Base-by-base conservation (phyloP, 1,140 invertebrate genomes). In the Adoxophyes honmai region DNA sequence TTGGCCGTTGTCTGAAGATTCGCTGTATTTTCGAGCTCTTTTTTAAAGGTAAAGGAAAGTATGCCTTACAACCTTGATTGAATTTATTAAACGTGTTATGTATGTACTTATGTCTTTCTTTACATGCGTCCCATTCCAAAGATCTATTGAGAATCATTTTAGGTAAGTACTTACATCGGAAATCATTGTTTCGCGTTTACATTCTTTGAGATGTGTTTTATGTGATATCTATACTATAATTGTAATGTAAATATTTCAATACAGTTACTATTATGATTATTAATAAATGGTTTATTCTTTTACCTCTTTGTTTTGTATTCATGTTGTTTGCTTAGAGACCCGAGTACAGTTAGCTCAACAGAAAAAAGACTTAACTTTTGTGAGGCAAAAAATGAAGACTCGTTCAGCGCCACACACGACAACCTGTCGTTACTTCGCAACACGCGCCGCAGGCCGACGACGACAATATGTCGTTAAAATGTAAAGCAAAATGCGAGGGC, bases 241-340 rank as follows among this genome's bases (percentile, higher is more conserved):
- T 4, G 34, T 68, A 79, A 73, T 84, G 78, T 81, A 82, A 81
- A 77, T 84, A 82, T 75, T 75, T 81, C 69, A 71, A 68, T 73
- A 76, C 70, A 74, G 73, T 82, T 82, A 83, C 54, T 74, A 76
- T 66, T 81, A 80, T 78, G 76, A 70, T 66, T 84, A 81, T 84
- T 78, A 85, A 81, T 80, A 65, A 48, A 78, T 81, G 75, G 67
- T 84, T 84, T 86, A 85, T 85, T 87, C 80, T 87, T 87, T 78
- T 85, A 78, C 60, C 21, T 44, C 14, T 64, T 66, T 59, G 66
- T 80, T 78, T 80, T 75, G 70, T 74, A 73, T 69, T 11, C 10
- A 28, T 3, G 6, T n/a, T n/a, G n/a, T n/a, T n/a, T n/a, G n/a
- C n/a, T n/a, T n/a, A n/a, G n/a, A n/a, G n/a, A n/a, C n/a, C n/a